A percentile compares a stretch with the other conserved stretches of the same genome.
Evolutionary conservation across 2,797 vertebrate species (phyloP).

Genomic region (Otolemur crassicaudatus): DNA sequence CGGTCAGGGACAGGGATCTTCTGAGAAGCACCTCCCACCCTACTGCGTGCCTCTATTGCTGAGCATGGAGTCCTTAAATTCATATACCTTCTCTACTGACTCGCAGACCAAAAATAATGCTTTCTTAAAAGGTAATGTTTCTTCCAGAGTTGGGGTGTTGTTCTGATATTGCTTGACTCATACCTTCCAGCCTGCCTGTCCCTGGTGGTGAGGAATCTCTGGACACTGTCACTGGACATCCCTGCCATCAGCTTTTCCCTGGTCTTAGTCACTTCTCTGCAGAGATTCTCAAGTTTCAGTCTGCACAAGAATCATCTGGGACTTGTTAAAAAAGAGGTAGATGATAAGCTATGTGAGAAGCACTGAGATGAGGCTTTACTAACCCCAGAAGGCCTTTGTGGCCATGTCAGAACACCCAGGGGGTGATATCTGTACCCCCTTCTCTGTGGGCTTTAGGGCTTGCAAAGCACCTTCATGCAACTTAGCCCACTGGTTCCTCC

Average conservation of each 20-base stretch:
- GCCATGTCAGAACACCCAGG: not conserved
- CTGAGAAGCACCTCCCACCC: not conserved
- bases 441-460: not conserved
- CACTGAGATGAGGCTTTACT: too few relatives aligned
- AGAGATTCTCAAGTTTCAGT: rapidly evolving
- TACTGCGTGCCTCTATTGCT: not conserved
- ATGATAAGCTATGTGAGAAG: not conserved
- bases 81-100: not conserved
- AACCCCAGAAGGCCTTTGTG: not conserved
- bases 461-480: not conserved
- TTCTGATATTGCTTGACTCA: not conserved
- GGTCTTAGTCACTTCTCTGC: not conserved
- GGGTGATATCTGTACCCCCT: not conserved
- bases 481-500: not conserved
- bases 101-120: not conserved
- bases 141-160: not conserved
- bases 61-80: not conserved
- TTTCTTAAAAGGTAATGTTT: not conserved
- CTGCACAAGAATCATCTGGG: not conserved
- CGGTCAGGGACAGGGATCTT: rapidly evolving
- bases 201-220: not conserved
- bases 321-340: not conserved
- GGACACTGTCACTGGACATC: not conserved
- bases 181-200: not conserved
- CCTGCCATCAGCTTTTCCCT: not conserved